Conservation (phyloP, 2,888 invertebrate genomes). For the Fragum sueziense region DNA sequence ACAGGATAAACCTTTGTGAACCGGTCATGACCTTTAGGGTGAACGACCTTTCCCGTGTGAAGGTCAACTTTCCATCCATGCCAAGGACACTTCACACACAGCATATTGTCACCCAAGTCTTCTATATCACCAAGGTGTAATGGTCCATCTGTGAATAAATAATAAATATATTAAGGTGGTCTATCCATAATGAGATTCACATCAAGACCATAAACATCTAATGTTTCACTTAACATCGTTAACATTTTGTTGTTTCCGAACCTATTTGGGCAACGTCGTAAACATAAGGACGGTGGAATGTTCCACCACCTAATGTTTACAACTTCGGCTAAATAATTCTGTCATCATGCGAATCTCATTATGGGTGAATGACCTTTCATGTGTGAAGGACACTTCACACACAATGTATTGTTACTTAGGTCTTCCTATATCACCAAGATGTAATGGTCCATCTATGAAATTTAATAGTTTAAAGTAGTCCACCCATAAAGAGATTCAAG, state of each 20-base stretch:
- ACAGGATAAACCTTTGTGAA: slow-evolving; percentile 71
- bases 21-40: slow-evolving; percentile 65
- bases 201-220: no score
- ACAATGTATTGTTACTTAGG: slow-evolving; percentile 68
- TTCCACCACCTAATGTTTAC: no score
- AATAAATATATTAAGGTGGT: no score
- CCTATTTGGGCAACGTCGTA: no score
- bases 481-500: no score
- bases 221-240: no score
- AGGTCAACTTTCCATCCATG: slow-evolving; percentile 79
- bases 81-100: slow-evolving; percentile 80
- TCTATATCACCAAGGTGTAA: slow-evolving; percentile 79
- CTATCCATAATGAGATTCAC: no score
- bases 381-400: slow-evolving; percentile 77
- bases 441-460: slow-evolving; percentile 77
- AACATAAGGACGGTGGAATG: no score
- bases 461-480: no score
- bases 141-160: slow-evolving; percentile 75
- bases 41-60: slow-evolving; percentile 65
- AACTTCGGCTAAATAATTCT: no score
- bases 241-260: no score
- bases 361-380: slow-evolving; percentile 70
- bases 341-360: no score
- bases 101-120: slow-evolving; percentile 68
- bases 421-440: slow-evolving; percentile 80